A percentile compares a stretch with the other conserved stretches of the same genome.
These are phyloP conservation scores for Ganaspis brasiliensis DNA, from an alignment of 2,888 invertebrate genomes.

Conservation along the genomic window DNA sequence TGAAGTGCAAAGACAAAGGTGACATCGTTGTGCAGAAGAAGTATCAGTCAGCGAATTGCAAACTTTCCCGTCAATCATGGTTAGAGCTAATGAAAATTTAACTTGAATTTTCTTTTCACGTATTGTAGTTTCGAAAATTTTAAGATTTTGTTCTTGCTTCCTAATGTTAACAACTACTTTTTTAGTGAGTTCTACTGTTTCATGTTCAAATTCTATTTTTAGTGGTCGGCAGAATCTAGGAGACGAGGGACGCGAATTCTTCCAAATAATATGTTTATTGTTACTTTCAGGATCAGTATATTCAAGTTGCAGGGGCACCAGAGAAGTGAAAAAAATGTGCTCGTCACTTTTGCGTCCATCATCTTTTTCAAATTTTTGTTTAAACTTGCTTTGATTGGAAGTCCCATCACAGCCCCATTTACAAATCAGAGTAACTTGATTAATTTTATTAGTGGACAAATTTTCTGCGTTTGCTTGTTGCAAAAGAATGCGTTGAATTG, in stretches of 20 bases:
- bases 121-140: slow-evolving; percentile 29
- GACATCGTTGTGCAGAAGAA: slow-evolving; percentile 26
- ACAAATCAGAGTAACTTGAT: slow-evolving; percentile 35
- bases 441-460: background rate
- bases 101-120: slow-evolving; percentile 38
- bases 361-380: slow-evolving; percentile 50
- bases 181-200: slow-evolving; percentile 45
- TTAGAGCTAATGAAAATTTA: slow-evolving; percentile 40
- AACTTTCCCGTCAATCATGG: slow-evolving; percentile 27
- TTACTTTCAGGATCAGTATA: slow-evolving; percentile 14
- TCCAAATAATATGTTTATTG: slow-evolving; percentile 34
- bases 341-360: slow-evolving; percentile 39
- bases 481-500: slow-evolving; percentile 30
- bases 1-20: slow-evolving; percentile 18
- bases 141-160: slow-evolving; percentile 51
- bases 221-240: slow-evolving; percentile 42
- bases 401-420: slow-evolving; percentile 44
- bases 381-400: slow-evolving; percentile 53
- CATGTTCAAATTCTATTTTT: slow-evolving; percentile 27
- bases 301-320: slow-evolving; percentile 53
- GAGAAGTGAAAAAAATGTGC: slow-evolving; percentile 42
- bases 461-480: slow-evolving; percentile 5
- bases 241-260: slow-evolving; percentile 39
- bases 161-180: slow-evolving; percentile 38
- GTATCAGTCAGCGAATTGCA: slow-evolving; percentile 14